phyloP scores from a whole-genome alignment of 2,888 invertebrate species.

The Acronicta psi region DNA sequence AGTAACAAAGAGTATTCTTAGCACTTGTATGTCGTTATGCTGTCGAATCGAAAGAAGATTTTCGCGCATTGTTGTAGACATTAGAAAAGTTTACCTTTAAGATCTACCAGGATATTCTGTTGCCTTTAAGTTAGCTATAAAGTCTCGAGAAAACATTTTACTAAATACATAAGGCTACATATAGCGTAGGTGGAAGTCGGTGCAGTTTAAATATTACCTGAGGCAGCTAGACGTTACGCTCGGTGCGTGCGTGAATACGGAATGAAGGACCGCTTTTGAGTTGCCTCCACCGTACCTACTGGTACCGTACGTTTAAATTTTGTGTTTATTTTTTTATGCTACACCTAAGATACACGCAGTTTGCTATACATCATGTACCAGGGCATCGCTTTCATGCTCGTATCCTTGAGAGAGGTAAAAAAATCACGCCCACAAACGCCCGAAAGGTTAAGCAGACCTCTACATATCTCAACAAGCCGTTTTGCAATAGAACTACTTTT shows the following conservation, averaged over 20 bases:
- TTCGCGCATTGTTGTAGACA: constrained; percentile 15
- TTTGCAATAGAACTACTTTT: too few relatives aligned
- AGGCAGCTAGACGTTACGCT: constrained; percentile 44
- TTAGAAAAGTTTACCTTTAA: constrained; percentile 13
- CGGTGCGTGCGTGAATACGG: constrained; percentile 63
- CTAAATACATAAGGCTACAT: not conserved
- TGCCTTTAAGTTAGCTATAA: too few relatives aligned
- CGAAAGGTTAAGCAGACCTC: too few relatives aligned
- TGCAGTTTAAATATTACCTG: constrained; percentile 61
- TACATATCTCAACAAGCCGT: too few relatives aligned
- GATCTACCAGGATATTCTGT: too few relatives aligned
- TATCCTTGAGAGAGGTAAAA: too few relatives aligned
- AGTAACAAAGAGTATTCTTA: constrained; percentile 48
- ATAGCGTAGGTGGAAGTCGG: constrained; percentile 10
- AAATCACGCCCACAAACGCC: too few relatives aligned
- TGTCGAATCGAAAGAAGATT: constrained; percentile 23
- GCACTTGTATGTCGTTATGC: constrained; percentile 41
- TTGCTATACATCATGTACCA: too few relatives aligned
- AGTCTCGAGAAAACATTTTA: not conserved
- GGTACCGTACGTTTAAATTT: constrained; percentile 2
- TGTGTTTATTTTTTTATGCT: not conserved
- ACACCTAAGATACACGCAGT: too few relatives aligned
- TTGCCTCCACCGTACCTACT: constrained; percentile 3
- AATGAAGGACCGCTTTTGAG: constrained; percentile 58
- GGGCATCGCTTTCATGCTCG: too few relatives aligned